Base-by-base conservation (phyloP, 2,888 invertebrate species). In the Gandaritis pyraliata region DNA sequence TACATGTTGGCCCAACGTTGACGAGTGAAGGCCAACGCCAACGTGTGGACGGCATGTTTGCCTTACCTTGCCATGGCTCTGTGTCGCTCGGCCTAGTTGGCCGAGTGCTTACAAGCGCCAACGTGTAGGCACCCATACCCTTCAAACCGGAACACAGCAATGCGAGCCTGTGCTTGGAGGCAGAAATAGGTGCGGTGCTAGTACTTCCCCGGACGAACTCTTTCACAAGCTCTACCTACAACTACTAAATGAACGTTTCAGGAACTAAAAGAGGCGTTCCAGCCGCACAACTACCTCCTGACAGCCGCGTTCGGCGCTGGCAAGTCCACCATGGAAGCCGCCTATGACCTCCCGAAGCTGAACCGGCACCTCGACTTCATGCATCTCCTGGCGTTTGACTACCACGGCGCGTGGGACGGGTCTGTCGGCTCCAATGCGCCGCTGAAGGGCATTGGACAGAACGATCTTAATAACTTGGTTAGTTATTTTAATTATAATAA, bases 341-440 rank as follows among this genome's bases (percentile, higher is more conserved):
- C 96, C 0, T 98, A 98, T 75, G 95, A 97, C 80, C 93, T 98
- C 12, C 88, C 94, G 8, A 94, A 94, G 68, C 87, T 98, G 11
- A 94, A 95, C 15, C 85, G 93, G 0, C 94, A 95, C 77, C 80
- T 96, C 39, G 95, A 96, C 80, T 94, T 93, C 62, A 93, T 97
- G 43, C 96, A 97, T 72, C 94, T 97, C 79, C 97, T 97, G 97
- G 95, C 96, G 63, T 98, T 97, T 81, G 97, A 98, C 83, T 97
- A 97, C 82, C 97, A 97, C 71, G 97, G 97, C 0, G 94, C 95
- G 7, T 97, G 97, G 97, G 96, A 97, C 72, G 91, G 91, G 0
- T 92, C 89, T 58, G 94, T 96, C 0, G 96, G 96, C 0, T 95
- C 96, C 10, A 97, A 97, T 78, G 95, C 97, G 0, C 97, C 97